Evolutionary conservation across 2,888 invertebrate species (phyloP), one percentile per base, ranked within the genome.

Genomic region (Cheilosia impressa): DNA sequence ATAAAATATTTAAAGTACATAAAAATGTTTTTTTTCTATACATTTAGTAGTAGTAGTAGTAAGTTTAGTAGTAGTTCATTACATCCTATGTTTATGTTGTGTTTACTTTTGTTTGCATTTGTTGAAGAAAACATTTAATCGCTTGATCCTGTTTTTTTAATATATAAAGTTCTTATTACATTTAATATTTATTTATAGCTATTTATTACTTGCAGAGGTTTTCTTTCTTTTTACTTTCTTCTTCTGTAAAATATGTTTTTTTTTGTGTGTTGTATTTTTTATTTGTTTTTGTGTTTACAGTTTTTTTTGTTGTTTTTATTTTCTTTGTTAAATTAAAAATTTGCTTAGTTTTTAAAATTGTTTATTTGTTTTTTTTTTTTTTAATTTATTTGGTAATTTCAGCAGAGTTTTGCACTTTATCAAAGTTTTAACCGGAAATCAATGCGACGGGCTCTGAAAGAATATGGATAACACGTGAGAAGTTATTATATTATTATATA

Each of bases 371-470:
- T 19, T 19, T 19, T 45, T 76, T 60, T 68, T 52, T 80, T 85
- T 87, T 88, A 80, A 84, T 87, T 89, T 89, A 88, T 88, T 89
- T 88, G 88, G 88, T 88, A 87, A 87, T 87, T 88, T 88, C 88
- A 88, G 87, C 88, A 88, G 88, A 88, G 88, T 89, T 89, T 89
- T 89, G 88, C 89, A 89, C 84, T 89, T 91, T 90, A 90, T 91
- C 89, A 91, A 91, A 90, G 89, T 91, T 90, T 90, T 90, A 90
- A 90, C 90, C 90, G 87, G 88, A 60, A 88, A 88, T 90, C 90
- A 91, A 89, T 91, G 90, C 89, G 90, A 89, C 89, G 91, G 88
- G 88, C 89, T 90, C 91, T 92, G 91, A 88, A 92, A 76, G 75
- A 76, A 84, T 73, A 81, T 22, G 68, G 47, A 72, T 71, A 57